phyloP scores from a whole-genome alignment of 2,113 vertebrate genomes.

The Eudyptes chrysolophus region DNA sequence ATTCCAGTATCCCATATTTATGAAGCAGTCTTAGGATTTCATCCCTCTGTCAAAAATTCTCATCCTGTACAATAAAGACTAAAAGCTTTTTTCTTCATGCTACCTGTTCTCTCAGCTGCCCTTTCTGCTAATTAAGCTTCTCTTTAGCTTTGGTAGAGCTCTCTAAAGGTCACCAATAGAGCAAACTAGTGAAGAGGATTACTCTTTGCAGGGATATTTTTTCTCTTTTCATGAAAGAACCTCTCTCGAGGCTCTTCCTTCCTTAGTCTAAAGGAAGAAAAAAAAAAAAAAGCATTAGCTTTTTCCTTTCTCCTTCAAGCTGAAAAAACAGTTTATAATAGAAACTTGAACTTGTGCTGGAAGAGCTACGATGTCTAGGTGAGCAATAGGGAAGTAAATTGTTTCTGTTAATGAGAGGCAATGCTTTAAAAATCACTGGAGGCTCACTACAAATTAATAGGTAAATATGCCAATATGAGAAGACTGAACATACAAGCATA shows the following conservation, averaged over 20 bases:
- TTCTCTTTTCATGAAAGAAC: not conserved
- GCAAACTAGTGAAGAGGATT: constrained; percentile 54
- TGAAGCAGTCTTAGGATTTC: not conserved
- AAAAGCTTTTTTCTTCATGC: constrained; percentile 41
- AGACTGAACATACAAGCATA: not conserved
- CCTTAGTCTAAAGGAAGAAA: not conserved
- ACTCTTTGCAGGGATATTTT: constrained; percentile 14
- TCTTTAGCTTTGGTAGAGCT: constrained; percentile 58
- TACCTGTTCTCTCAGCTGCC: constrained; percentile 50
- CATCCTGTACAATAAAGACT: constrained; percentile 37
- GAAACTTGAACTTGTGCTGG: not conserved
- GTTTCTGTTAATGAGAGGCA: not conserved
- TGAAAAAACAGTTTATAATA: not conserved
- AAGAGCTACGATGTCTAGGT: not conserved
- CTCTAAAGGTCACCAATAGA: constrained; percentile 72
- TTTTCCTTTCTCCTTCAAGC: not conserved
- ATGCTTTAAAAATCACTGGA: not conserved
- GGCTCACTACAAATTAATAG: not conserved
- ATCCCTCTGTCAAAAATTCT: constrained; percentile 57
- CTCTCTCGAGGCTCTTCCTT: not conserved
- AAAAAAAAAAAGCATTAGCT: not conserved
- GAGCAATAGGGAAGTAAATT: not conserved
- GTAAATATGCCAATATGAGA: not conserved
- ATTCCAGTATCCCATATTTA: constrained; percentile 4
- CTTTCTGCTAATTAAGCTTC: constrained; percentile 73